A percentile compares a stretch with the other conserved stretches of the same genome.
phyloP scores from a whole-genome alignment of 2,888 invertebrate species.

The Drosophila fulvimacula region DNA sequence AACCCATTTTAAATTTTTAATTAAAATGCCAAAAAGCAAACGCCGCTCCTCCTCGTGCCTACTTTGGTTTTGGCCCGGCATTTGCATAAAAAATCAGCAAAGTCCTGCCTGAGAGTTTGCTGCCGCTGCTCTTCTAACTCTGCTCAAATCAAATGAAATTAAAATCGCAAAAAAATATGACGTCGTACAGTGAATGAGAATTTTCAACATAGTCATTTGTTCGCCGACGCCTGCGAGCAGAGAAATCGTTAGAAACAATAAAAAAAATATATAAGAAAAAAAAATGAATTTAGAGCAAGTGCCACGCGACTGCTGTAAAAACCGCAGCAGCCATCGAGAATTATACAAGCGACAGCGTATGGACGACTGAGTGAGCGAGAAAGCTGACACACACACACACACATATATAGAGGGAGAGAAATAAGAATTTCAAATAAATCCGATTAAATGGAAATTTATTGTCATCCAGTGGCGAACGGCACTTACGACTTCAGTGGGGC shows the following conservation, averaged over 20 bases:
- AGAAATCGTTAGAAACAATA: constrained; percentile 66
- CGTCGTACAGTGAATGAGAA: constrained; percentile 50
- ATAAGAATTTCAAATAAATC: constrained; percentile 83
- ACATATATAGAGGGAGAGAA: constrained; percentile 39
- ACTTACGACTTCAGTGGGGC: constrained; percentile 79
- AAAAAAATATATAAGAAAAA: background rate
- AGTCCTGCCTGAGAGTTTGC: constrained; percentile 17
- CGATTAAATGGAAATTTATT: constrained; percentile 82
- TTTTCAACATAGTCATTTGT: constrained; percentile 65
- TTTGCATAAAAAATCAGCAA: constrained; percentile 57
- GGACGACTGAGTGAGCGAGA: constrained; percentile 20
- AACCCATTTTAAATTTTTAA: constrained; percentile 42
- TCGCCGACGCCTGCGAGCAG: constrained; percentile 32
- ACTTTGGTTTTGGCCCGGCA: constrained; percentile 20
- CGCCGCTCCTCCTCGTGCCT: constrained; percentile 13
- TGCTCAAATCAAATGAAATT: constrained; percentile 61
- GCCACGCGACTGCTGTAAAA: constrained; percentile 65
- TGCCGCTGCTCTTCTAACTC: constrained; percentile 21
- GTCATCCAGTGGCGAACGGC: constrained; percentile 81
- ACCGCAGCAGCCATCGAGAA: constrained; percentile 55
- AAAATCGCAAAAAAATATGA: constrained; percentile 65
- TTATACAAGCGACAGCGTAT: constrained; percentile 10
- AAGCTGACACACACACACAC: constrained; percentile 28
- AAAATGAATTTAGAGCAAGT: constrained; percentile 55
- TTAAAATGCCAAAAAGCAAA: constrained; percentile 54